Evolutionary conservation across 1,140 invertebrate species (phyloP).

Genomic region (Melanaphis sacchari): DNA sequence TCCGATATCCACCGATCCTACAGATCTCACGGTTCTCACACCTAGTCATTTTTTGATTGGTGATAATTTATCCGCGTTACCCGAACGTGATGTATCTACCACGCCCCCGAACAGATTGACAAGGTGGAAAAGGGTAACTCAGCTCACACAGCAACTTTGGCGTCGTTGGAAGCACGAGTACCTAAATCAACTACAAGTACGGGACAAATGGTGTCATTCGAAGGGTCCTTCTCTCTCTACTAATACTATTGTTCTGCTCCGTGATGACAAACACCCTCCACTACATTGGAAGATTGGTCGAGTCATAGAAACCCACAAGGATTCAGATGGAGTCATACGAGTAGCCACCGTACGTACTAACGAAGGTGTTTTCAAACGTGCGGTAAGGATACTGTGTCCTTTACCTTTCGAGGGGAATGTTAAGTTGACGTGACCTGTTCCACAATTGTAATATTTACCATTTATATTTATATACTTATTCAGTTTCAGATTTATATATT

Average conservation of each 20-base stretch:
- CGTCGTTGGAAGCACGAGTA: background rate
- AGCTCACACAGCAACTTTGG: background rate
- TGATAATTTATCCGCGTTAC: slow-evolving; percentile 34
- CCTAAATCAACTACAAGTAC: background rate
- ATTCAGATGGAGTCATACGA: slow-evolving; percentile 60
- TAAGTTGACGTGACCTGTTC: background rate
- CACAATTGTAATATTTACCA: background rate
- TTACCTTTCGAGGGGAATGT: background rate
- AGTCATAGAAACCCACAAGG: slow-evolving; percentile 59
- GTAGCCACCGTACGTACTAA: background rate
- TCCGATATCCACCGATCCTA: background rate
- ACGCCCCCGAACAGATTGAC: slow-evolving; percentile 38
- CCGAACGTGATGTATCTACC: slow-evolving; percentile 31
- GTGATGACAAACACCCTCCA: slow-evolving; percentile 53
- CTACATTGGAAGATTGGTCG: slow-evolving; percentile 60
- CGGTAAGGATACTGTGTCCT: background rate
- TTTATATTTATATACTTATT: background rate
- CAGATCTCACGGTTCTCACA: slow-evolving; percentile 45
- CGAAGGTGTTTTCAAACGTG: background rate
- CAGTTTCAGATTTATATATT: background rate
- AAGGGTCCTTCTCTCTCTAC: background rate
- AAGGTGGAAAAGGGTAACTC: background rate
- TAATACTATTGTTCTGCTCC: background rate
- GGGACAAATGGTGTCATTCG: background rate
- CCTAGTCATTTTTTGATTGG: slow-evolving; percentile 62